phyloP scores from a whole-genome alignment of 2,888 invertebrate genomes.

The Agriopis marginaria region DNA sequence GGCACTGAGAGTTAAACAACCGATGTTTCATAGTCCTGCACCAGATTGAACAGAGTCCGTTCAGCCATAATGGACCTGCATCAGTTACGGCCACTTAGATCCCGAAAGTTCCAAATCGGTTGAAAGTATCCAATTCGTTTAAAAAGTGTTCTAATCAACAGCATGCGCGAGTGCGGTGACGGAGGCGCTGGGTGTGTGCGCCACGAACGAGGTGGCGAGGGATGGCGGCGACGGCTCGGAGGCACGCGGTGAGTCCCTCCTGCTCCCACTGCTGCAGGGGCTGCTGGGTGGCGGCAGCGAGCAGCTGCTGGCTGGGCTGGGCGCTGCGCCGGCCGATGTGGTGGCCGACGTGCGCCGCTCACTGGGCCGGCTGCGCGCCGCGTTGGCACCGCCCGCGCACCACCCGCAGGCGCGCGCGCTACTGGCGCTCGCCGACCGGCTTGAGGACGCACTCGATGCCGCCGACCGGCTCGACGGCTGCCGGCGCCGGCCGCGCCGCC shows the following conservation, averaged over 20 bases:
- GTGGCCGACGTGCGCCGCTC: slow-evolving; percentile 92
- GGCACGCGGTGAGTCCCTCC: slow-evolving; percentile 91
- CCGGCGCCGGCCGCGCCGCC: slow-evolving; percentile 80
- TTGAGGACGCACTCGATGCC: slow-evolving; percentile 86
- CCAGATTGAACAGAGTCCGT: too few relatives aligned
- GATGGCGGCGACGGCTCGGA: slow-evolving; percentile 57
- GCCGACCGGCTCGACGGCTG: slow-evolving; percentile 75
- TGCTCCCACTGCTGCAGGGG: slow-evolving; percentile 89
- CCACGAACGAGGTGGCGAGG: slow-evolving; percentile 66
- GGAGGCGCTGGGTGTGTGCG: slow-evolving; percentile 76
- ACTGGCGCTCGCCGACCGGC: slow-evolving; percentile 89
- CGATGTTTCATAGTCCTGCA: too few relatives aligned
- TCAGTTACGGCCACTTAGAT: too few relatives aligned
- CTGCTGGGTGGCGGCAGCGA: slow-evolving; percentile 85
- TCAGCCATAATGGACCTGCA: too few relatives aligned
- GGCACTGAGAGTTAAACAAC: too few relatives aligned
- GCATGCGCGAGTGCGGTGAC: slow-evolving; percentile 81
- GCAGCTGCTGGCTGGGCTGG: slow-evolving; percentile 75
- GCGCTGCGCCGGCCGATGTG: slow-evolving; percentile 87
- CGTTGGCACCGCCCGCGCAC: slow-evolving; percentile 86
- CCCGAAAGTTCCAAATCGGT: too few relatives aligned
- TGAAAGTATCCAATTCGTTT: not conserved
- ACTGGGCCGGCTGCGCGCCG: slow-evolving; percentile 90
- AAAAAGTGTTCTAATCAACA: slow-evolving; percentile 43
- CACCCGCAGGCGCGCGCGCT: slow-evolving; percentile 87